These are phyloP conservation scores for Actinernus sp. DNA, from an alignment of 92 coral and sea anemone genomes.

Conservation along the genomic window DNA sequence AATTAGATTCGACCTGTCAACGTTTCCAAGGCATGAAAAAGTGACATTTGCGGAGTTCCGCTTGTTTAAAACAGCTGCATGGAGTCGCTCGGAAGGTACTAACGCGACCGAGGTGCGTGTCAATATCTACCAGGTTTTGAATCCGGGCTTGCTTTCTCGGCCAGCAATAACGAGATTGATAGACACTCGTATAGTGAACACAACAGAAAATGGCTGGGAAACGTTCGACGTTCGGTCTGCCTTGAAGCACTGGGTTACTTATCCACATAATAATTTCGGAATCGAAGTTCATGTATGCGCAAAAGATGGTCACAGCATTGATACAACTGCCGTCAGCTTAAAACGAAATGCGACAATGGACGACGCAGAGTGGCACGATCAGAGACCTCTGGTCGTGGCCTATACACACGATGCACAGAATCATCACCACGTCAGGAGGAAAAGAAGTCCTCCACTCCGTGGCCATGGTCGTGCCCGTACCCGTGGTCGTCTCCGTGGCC, in stretches of 20 bases:
- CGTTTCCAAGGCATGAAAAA: constrained; percentile 77
- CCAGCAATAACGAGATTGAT: constrained; percentile 72
- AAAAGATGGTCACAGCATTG: constrained; percentile 30
- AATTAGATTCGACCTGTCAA: constrained; percentile 68
- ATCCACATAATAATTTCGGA: constrained; percentile 80
- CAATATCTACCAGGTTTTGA: constrained; percentile 79
- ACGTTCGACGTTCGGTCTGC: constrained; percentile 83
- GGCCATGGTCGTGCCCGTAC: too few relatives aligned
- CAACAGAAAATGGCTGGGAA: constrained; percentile 62
- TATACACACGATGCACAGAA: constrained; percentile 82
- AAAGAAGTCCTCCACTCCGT: too few relatives aligned
- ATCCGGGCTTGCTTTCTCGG: constrained; percentile 47
- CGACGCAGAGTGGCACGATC: constrained; percentile 50
- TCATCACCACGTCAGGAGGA: constrained; percentile 77
- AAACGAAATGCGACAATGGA: constrained; percentile 20
- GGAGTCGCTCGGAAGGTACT: constrained; percentile 13
- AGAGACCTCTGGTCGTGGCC: constrained; percentile 87
- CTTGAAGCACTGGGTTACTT: constrained; percentile 80
- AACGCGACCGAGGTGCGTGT: constrained; percentile 49
- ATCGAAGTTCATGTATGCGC: constrained; percentile 62
- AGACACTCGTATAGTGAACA: constrained; percentile 66
- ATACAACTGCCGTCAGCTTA: constrained; percentile 24
- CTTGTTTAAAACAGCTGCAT: constrained; percentile 34
- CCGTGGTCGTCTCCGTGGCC: constrained; percentile 3
- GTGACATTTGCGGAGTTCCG: constrained; percentile 89